A percentile compares a stretch with the other conserved stretches of the same genome.
Evolutionary conservation across 64 coral and sea anemone species (phyloP).

Genomic region (Orbicella faveolata): DNA sequence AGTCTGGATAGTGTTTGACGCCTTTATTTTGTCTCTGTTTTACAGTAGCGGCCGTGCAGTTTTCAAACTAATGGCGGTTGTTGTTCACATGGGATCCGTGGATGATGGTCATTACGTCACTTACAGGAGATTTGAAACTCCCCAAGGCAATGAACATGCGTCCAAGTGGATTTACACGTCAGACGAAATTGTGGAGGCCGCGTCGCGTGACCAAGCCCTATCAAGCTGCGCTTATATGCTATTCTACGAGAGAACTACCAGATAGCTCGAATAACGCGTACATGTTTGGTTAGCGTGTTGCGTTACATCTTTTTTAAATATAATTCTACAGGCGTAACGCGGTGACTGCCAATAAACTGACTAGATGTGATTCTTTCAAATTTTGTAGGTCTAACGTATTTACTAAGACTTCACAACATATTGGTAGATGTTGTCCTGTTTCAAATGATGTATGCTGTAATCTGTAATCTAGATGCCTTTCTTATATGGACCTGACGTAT

Average conservation of each 20-base stretch:
- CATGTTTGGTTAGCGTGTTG: neutral
- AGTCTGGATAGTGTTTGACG: too few species aligned
- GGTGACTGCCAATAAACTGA: neutral
- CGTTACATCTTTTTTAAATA: neutral
- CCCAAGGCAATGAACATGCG: neutral
- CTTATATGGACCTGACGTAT: too few species aligned
- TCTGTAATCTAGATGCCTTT: too few species aligned
- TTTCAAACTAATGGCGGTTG: constrained; percentile 87
- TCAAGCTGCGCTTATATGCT: constrained; percentile 89
- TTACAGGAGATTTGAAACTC: constrained; percentile 73
- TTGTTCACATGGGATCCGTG: constrained; percentile 87
- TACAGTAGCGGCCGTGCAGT: constrained; percentile 28
- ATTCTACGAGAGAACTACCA: constrained; percentile 74
- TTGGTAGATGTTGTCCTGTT: neutral
- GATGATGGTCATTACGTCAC: constrained; percentile 95
- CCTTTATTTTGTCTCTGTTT: constrained; percentile 11
- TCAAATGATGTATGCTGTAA: too few species aligned
- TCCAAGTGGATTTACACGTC: constrained; percentile 75
- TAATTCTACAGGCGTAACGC: neutral
- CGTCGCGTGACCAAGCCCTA: constrained; percentile 70
- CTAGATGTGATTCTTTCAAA: neutral
- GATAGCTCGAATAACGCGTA: neutral
- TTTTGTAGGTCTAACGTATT: neutral
- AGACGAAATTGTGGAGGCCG: constrained; percentile 71
- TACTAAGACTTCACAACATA: neutral